These are phyloP conservation scores for Candoia aspera DNA, from an alignment of 2,113 vertebrate genomes.

Conservation along the genomic window DNA sequence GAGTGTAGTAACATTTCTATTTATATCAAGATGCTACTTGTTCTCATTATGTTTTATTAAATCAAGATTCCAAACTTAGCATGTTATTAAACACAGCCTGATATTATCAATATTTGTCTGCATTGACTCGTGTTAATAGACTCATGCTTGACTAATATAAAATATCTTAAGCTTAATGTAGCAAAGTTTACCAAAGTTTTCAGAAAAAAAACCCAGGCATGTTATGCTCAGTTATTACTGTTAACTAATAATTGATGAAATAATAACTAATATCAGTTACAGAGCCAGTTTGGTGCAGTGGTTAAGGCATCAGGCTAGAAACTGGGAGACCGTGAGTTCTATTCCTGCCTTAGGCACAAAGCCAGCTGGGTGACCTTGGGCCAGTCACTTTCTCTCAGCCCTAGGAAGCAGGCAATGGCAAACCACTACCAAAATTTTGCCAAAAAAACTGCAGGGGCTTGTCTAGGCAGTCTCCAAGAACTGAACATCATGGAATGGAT, in stretches of 20 bases:
- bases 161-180: conserved; percentile 8
- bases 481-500: not conserved
- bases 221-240: not conserved
- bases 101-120: not conserved
- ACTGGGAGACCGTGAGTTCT: too few species aligned
- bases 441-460: too few species aligned
- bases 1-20: too few species aligned
- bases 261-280: too few species aligned
- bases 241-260: too few species aligned
- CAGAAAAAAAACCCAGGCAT: not conserved
- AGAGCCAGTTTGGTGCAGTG: too few species aligned
- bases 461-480: not conserved
- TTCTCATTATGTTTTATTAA: not conserved
- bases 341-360: too few species aligned
- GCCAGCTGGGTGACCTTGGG: too few species aligned
- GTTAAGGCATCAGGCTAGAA: too few species aligned
- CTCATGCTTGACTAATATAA: not conserved
- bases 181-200: not conserved
- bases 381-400: too few species aligned
- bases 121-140: not conserved
- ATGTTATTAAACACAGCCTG: not conserved
- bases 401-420: too few species aligned
- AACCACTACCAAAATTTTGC: too few species aligned
- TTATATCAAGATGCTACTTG: not conserved
- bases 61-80: not conserved